Conservation (phyloP, 2,888 invertebrate genomes). For the Drosophila flavopinicola region DNA sequence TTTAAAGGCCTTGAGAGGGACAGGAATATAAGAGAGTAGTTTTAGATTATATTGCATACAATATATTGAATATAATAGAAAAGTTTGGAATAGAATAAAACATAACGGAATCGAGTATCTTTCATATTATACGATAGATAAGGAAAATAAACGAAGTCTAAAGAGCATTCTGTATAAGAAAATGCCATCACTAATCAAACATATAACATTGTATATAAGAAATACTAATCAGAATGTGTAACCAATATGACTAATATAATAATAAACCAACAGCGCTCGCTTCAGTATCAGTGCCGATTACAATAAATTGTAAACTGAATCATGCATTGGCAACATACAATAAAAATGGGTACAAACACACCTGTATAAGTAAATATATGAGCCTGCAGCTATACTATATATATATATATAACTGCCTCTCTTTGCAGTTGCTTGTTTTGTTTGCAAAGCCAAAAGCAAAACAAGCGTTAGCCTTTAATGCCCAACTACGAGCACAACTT, state of each 20-base stretch:
- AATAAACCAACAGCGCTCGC: background rate
- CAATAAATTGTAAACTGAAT: constrained; percentile 60
- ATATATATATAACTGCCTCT: background rate
- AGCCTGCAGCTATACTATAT: background rate
- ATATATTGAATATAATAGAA: too few relatives aligned
- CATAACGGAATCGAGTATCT: too few relatives aligned
- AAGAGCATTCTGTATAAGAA: background rate
- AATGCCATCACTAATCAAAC: background rate
- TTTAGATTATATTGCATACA: too few relatives aligned
- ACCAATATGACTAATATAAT: constrained; percentile 40
- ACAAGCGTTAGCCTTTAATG: constrained; percentile 59
- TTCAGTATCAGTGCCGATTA: constrained; percentile 31
- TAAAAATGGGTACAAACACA: constrained; percentile 12
- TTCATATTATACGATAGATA: too few relatives aligned
- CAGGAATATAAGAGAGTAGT: too few relatives aligned
- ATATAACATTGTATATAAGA: constrained; percentile 5
- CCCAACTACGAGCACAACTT: constrained; percentile 36
- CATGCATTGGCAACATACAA: constrained; percentile 33
- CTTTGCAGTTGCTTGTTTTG: constrained; percentile 42
- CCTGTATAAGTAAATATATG: constrained; percentile 2
- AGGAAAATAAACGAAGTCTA: too few relatives aligned
- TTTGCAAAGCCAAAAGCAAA: constrained; percentile 55
- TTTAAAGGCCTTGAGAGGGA: too few relatives aligned
- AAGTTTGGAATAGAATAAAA: too few relatives aligned
- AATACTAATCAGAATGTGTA: constrained; percentile 26